Base-by-base conservation (phyloP, 2,888 invertebrate genomes). In the Stenchaetothrips biformis region DNA sequence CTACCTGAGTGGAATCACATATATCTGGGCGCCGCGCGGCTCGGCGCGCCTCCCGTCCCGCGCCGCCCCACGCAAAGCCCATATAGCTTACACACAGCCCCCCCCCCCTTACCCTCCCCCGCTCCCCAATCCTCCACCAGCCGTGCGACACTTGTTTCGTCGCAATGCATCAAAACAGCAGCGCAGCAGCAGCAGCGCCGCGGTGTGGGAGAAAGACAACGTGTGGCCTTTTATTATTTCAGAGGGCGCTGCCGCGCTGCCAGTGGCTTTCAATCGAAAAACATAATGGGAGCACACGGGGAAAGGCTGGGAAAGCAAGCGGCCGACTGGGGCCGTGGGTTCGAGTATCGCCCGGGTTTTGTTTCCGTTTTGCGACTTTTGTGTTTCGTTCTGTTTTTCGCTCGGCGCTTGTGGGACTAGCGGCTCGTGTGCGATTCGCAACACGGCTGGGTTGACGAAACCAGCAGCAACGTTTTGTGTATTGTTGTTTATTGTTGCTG, bases 1-100 rank as follows among this genome's bases (percentile, higher is more conserved):
- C 67, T 74, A 74, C 67, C 67, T 74, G 67, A 74, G 67, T 74
- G 67, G 67, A 74, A 74, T 74, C 67, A 74, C 67, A 74, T 74
- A 74, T 74, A 74, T 74, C 67, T 74, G 67, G 67, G 37, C 37
- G 37, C 37, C 1, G 37, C 37, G 37, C 4, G 4, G 37, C 37
- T 37, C 37, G 37, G 67, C 67, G 67, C 21, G 25, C 21, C 67
- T 11, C 25, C 25, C 3, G 67, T 25, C 21, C 11, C 21, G 21
- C 67, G 25, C 21, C 25, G 21, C 67, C 21, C 67, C 25, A 74
- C 67, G 25, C 67, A 74, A 74, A 74, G 67, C 67, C 67, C 67
- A 74, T 74, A 74, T 74, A 74, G 67, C 67, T 74, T 74, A 74
- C 67, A 74, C 67, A 74, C 21, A 25, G 25, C 7, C 67, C 67